Base-by-base conservation (phyloP, 2,797 vertebrate genomes). In the Pipistrellus nathusii region DNA sequence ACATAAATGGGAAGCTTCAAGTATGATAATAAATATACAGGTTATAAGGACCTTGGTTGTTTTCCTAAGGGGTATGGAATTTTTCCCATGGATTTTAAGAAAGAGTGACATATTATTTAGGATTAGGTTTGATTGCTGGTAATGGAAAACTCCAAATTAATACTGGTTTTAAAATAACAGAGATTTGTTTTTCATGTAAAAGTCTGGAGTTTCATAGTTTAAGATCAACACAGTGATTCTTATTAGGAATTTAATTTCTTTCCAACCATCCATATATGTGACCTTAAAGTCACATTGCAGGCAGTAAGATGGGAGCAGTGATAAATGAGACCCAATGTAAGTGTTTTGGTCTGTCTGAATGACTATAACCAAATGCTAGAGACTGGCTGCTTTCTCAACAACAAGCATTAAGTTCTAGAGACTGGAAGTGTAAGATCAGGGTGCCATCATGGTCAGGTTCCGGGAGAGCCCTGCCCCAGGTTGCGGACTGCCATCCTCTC, bases 81-180 rank as follows among this genome's bases (percentile, higher is more conserved):
- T 66, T 91, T 94, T 75, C 25, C 5, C 27, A 30, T 73, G 71
- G 6, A 32, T 25, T 41, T 41, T 41, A 44, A 44, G 46, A 48
- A 48, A 48, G 25, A 53, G 3, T 23, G 68, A 59, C 3, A 32
- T 44, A 32, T 51, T 10, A 0, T 55, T 80, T 82, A 87, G 21
- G 20, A 38, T 92, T 85, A 68, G 17, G 9, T 80, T 69, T 88
- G 71, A 92, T 13, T 23, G 38, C 20, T 88, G 48, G 14, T 68
- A 59, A 85, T 88, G 53, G 44, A 81, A 75, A 71, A 73, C 35
- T 90, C 25, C 32, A 92, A 90, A 76, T 90, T 41, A 35, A 66
- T 59, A 62, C 27, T 88, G 17, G 0, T 69, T 85, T 95, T 90
- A 81, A 88, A 90, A 25, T 2, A 48, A 68, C 25, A 32, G 2